Evolutionary conservation across 2,113 vertebrate genomes (phyloP).

Genomic region (Macheiramphus alcinus): DNA sequence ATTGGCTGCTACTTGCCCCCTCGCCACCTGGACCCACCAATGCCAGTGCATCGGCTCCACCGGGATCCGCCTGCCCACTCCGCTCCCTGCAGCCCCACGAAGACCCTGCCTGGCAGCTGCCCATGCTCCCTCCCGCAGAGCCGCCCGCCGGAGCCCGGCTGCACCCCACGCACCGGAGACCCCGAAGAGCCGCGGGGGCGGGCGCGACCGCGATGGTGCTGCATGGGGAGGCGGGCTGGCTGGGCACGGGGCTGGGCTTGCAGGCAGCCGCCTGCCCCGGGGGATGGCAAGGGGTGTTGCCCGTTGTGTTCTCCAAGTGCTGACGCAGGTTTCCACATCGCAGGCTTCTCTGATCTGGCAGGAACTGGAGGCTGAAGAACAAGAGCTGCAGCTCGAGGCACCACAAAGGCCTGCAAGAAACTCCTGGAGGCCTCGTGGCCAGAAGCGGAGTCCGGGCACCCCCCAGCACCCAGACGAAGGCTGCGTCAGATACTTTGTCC

Average conservation of each 20-base stretch:
- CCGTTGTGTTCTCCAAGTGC: constrained; percentile 76
- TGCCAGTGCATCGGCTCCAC: background rate
- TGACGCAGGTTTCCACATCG: constrained; percentile 98
- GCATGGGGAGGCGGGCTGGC: constrained; percentile 56
- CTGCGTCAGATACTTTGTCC: constrained; percentile 87
- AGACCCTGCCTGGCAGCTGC: background rate
- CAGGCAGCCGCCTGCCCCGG: constrained; percentile 19
- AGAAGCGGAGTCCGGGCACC: constrained; percentile 66
- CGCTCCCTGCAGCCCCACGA: background rate
- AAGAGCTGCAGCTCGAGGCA: constrained; percentile 57
- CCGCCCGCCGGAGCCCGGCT: background rate
- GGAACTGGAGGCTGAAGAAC: constrained; percentile 97
- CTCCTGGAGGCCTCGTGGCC: constrained; percentile 65
- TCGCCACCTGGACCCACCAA: background rate
- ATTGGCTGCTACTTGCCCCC: background rate
- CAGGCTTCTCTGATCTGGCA: constrained; percentile 99
- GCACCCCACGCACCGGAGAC: background rate
- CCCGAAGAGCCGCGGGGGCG: background rate
- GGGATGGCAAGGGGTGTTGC: constrained; percentile 58
- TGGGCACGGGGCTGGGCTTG: constrained; percentile 47
- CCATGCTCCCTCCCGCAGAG: background rate
- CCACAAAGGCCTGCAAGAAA: constrained; percentile 69
- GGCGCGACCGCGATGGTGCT: background rate
- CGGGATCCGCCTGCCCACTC: background rate
- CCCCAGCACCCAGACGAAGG: constrained; percentile 82